These are phyloP conservation scores for Philopotamus ludificatus DNA, from an alignment of 1,140 invertebrate species.

Conservation along the genomic window DNA sequence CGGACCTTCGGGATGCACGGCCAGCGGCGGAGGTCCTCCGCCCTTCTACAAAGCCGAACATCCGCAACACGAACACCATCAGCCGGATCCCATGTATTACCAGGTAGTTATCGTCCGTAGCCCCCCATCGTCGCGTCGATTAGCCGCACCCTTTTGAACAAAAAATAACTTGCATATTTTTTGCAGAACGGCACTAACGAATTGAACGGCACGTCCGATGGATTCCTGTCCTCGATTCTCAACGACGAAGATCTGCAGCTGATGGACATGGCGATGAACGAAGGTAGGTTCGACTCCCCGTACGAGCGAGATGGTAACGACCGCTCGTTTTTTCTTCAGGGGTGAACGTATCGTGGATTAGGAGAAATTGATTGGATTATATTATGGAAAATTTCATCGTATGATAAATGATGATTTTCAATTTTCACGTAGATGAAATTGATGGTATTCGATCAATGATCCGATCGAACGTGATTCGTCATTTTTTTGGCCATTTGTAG, in stretches of 20 bases:
- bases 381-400: too few species aligned
- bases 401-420: too few species aligned
- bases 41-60: slow-evolving; percentile 38
- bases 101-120: slow-evolving; percentile 51
- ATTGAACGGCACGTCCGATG: slow-evolving; percentile 74
- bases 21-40: slow-evolving; percentile 49
- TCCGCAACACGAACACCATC: slow-evolving; percentile 43
- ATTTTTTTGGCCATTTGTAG: too few species aligned
- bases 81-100: slow-evolving; percentile 63
- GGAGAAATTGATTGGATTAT: too few species aligned
- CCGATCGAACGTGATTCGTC: too few species aligned
- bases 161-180: not conserved
- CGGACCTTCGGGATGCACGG: slow-evolving; percentile 10
- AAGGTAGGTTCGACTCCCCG: slow-evolving; percentile 58
- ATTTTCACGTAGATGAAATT: too few species aligned
- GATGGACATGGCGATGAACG: slow-evolving; percentile 87
- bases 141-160: not conserved
- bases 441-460: too few species aligned
- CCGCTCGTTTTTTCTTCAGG: not conserved
- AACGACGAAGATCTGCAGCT: slow-evolving; percentile 85
- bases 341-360: too few species aligned
- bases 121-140: not conserved
- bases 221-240: slow-evolving; percentile 80
- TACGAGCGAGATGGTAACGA: not conserved
- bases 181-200: slow-evolving; percentile 60